Percentiles rank a stretch among this genome's conserved stretches.
Evolutionary conservation across 2,888 invertebrate species (phyloP).

Genomic region (Drosophila atripex): DNA sequence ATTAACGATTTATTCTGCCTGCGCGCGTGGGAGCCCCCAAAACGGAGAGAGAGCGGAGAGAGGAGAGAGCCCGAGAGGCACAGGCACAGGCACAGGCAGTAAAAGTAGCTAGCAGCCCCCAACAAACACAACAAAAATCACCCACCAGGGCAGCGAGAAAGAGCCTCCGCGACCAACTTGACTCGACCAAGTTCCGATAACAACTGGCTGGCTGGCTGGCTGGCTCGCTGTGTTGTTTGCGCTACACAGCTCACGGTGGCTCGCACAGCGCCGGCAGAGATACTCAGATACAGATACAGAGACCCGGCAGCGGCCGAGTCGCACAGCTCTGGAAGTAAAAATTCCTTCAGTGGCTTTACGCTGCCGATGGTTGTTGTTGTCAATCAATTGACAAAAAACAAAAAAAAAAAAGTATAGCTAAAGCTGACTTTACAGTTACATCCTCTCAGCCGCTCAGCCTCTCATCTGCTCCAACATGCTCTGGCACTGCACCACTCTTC

Average conservation of each 20-base stretch:
- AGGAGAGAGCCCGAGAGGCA: slow-evolving; percentile 39
- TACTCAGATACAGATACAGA: slow-evolving; percentile 5
- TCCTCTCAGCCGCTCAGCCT: slow-evolving; percentile 21
- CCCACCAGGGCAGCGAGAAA: slow-evolving; percentile 41
- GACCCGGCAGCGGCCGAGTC: slow-evolving; percentile 11
- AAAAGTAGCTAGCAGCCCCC: slow-evolving; percentile 8
- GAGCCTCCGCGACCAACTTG: slow-evolving; percentile 59
- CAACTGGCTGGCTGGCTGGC: slow-evolving; percentile 58
- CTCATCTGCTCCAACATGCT: background rate
- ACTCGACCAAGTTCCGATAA: slow-evolving; percentile 73
- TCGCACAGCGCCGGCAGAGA: background rate
- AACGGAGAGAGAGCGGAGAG: slow-evolving; percentile 10
- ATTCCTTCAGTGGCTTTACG: slow-evolving; percentile 23
- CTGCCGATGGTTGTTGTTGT: slow-evolving; percentile 36
- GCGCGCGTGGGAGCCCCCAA: slow-evolving; percentile 68
- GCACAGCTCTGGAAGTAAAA: slow-evolving; percentile 12
- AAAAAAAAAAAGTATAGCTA: slow-evolving; percentile 9
- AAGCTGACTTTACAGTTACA: slow-evolving; percentile 51
- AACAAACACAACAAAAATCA: slow-evolving; percentile 40
- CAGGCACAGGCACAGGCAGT: background rate
- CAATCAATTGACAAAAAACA: slow-evolving; percentile 72
- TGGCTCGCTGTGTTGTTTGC: slow-evolving; percentile 38
- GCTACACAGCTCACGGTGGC: slow-evolving; percentile 4
- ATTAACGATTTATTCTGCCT: slow-evolving; percentile 50
- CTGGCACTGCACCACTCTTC: slow-evolving; percentile 10